Conservation (phyloP, 2,113 vertebrate genomes). For the Tetrax tetrax region DNA sequence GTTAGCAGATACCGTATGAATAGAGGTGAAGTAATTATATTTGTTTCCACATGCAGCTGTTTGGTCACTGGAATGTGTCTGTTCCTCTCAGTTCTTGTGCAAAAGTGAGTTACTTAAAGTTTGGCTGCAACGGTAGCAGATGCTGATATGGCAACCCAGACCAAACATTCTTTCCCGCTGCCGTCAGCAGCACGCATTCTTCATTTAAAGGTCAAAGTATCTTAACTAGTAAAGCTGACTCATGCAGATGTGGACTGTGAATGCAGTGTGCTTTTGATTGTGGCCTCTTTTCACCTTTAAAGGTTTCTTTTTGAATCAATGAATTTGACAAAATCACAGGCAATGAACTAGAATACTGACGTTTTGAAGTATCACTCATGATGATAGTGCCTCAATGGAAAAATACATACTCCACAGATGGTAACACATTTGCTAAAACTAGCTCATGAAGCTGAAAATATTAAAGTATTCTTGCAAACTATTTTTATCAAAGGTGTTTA, state of each 20-base stretch:
- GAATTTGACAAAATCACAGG: background rate
- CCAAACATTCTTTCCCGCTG: slow-evolving; percentile 63
- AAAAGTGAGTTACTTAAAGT: background rate
- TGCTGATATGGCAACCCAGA: slow-evolving; percentile 67
- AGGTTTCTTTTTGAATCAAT: background rate
- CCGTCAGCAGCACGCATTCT: slow-evolving; percentile 25
- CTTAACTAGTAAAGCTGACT: slow-evolving; percentile 12
- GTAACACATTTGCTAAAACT: background rate
- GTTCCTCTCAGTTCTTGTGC: background rate
- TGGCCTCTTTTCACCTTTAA: background rate
- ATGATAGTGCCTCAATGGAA: background rate
- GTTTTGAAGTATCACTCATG: background rate
- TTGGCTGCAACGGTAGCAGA: background rate
- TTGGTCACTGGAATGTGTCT: background rate
- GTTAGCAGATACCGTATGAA: background rate
- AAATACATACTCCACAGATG: background rate
- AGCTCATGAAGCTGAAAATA: background rate
- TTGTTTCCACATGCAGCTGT: background rate
- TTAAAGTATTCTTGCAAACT: background rate
- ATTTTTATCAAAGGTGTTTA: background rate
- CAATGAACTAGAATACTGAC: background rate
- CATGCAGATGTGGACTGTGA: background rate
- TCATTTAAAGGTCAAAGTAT: slow-evolving; percentile 67
- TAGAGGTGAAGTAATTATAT: background rate
- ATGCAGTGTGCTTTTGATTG: background rate